Conservation (phyloP, 2,888 invertebrate species). For the Heteromurus nitidus region DNA sequence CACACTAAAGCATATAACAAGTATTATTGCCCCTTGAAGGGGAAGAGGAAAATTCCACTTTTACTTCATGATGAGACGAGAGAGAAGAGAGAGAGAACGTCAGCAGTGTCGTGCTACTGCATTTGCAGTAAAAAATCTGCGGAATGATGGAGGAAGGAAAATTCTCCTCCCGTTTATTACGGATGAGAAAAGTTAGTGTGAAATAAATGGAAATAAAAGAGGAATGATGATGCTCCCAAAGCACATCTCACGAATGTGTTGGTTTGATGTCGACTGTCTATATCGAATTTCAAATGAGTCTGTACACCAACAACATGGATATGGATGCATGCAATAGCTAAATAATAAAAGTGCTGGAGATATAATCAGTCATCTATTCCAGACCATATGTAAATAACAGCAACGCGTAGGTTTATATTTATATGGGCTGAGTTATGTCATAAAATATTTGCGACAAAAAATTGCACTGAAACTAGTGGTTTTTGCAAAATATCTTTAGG, state of each 20-base stretch:
- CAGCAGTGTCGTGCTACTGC: background rate
- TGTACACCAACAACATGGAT: too few relatives aligned
- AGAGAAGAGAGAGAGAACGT: too few relatives aligned
- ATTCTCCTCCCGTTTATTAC: background rate
- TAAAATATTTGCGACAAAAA: background rate
- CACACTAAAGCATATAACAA: constrained; percentile 15
- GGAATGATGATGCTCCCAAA: background rate
- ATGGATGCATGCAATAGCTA: too few relatives aligned
- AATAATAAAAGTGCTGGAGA: background rate
- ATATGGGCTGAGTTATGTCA: too few relatives aligned
- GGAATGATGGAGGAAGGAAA: background rate
- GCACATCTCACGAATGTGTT: too few relatives aligned
- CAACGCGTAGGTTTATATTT: too few relatives aligned
- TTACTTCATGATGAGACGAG: too few relatives aligned
- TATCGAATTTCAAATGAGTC: too few relatives aligned
- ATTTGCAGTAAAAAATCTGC: constrained; percentile 6
- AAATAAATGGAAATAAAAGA: background rate
- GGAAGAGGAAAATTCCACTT: background rate
- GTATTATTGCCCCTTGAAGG: constrained; percentile 15
- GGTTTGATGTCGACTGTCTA: too few relatives aligned
- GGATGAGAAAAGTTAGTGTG: constrained; percentile 3
- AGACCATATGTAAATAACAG: too few relatives aligned
- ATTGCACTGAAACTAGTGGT: background rate
- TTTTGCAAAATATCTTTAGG: background rate
- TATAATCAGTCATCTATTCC: too few relatives aligned